A percentile compares a stretch with the other conserved stretches of the same genome.
Evolutionary conservation across 2,888 invertebrate genomes (phyloP).

Genomic region (Sarcophaga rosellei): DNA sequence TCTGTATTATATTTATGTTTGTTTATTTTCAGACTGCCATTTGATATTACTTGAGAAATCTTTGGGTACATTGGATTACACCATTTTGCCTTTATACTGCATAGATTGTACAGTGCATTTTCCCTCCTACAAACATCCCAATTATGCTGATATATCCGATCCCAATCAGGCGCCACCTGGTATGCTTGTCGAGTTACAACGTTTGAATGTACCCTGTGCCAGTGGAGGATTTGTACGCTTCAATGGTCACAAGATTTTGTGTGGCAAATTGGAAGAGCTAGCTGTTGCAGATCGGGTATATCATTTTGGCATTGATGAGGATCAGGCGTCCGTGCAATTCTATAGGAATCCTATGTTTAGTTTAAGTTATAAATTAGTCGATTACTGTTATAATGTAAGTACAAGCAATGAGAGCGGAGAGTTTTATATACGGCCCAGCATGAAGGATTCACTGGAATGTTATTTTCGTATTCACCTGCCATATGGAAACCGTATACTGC

Average conservation of each 20-base stretch:
- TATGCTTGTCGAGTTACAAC: conserved; percentile 85
- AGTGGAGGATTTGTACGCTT: conserved; percentile 84
- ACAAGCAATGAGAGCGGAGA: conserved; percentile 85
- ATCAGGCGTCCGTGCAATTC: conserved; percentile 83
- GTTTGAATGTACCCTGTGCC: conserved; percentile 87
- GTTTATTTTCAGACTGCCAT: conserved; percentile 74
- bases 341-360: conserved; percentile 86
- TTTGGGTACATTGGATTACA: conserved; percentile 75
- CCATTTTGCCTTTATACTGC: conserved; percentile 76
- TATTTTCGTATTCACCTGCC: conserved; percentile 87
- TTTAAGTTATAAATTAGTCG: conserved; percentile 86
- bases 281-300: conserved; percentile 83
- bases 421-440: conserved; percentile 84
- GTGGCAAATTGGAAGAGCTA: conserved; percentile 88
- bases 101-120: conserved; percentile 77
- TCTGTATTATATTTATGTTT: neutral
- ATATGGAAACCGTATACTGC: conserved; percentile 86
- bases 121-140: conserved; percentile 73
- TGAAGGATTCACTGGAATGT: conserved; percentile 83
- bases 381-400: conserved; percentile 88
- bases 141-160: conserved; percentile 33
- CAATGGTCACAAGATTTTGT: conserved; percentile 81
- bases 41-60: conserved; percentile 74
- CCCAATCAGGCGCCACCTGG: conserved; percentile 79
- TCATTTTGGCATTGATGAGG: conserved; percentile 83